Evolutionary conservation across 2,113 vertebrate genomes (phyloP), one percentile per base, ranked within the genome.

Genomic region (Chascanopsetta lugubris): DNA sequence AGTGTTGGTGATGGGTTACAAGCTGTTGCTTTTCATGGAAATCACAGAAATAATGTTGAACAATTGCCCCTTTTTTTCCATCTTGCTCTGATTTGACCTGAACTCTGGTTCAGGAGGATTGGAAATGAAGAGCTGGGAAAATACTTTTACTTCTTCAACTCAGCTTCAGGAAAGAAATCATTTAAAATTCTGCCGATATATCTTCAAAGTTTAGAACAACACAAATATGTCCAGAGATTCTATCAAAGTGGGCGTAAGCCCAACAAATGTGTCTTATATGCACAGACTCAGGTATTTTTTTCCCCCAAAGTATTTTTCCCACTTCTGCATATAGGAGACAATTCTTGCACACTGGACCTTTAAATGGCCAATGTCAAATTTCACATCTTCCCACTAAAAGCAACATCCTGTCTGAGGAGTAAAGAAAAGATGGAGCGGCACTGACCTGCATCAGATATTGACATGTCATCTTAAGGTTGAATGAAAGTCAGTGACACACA

Each of bases 11-110:
- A 38, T 42, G 3, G 21, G 6, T 43, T 49, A 53, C 11, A 74
- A 69, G 22, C 20, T 63, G 87, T 83, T 85, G 75, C 83, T 85
- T 89, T 89, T 69, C 79, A 68, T 79, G 57, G 73, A 86, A 61
- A 5, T 61, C n/a, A 48, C n/a, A 56, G 3, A 12, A 1, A 26
- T 46, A 5, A 42, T 22, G 38, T 17, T 47, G 2, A n/a, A 11
- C 24, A 4, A 22, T 42, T 49, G 49, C 12, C 32, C 12, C 12
- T 60, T 27, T 53, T 21, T 27, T 53, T 21, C 1, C 21, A 29
- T 36, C 6, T 3, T n/a, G 15, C 9, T 40, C 30, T 53, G n/a
- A 72, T 46, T 25, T 15, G 1, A 25, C n/a, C n/a, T 22, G 6
- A 34, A 24, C n/a, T 36, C 10, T 25, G 46, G 17, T 42, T 5